Evolutionary conservation across 1,140 invertebrate species (phyloP).

Genomic region (Mesaphorura yosii): DNA sequence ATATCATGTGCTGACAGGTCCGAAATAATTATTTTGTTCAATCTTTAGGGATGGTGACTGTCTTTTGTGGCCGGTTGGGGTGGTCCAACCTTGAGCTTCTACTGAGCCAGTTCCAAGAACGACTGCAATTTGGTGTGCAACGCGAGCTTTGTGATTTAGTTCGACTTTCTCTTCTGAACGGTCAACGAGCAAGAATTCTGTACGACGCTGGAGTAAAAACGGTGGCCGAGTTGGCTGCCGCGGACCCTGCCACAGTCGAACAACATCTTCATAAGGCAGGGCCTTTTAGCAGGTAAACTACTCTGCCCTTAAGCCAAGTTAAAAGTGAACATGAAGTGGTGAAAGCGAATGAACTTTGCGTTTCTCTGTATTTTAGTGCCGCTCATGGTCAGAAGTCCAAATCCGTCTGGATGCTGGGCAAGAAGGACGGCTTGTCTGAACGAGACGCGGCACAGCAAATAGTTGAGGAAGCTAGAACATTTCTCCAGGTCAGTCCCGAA

Average conservation of each 20-base stretch:
- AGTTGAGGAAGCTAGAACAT: conserved; percentile 63
- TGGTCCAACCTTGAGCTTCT: conserved; percentile 84
- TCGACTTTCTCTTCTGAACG: conserved; percentile 69
- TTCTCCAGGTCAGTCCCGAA: conserved; percentile 47
- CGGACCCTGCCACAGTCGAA: conserved; percentile 56
- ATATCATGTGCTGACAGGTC: not conserved
- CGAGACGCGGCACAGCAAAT: conserved; percentile 66
- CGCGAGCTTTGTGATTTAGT: conserved; percentile 85
- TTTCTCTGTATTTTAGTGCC: conserved; percentile 8
- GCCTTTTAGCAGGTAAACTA: conserved; percentile 62
- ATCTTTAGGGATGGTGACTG: conserved; percentile 85
- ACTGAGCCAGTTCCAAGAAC: conserved; percentile 81
- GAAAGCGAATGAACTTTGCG: not conserved
- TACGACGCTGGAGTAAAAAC: conserved; percentile 72
- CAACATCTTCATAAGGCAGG: conserved; percentile 60
- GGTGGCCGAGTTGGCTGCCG: conserved; percentile 62
- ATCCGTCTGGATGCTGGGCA: conserved; percentile 70
- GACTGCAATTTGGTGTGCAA: conserved; percentile 87
- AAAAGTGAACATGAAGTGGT: not conserved
- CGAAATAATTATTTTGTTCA: conserved; percentile 41
- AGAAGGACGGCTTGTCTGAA: conserved; percentile 59
- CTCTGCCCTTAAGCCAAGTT: no score
- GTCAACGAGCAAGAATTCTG: conserved; percentile 67
- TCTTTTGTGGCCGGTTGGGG: conserved; percentile 81
- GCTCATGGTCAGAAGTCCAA: conserved; percentile 33